Conservation (phyloP, 2,888 invertebrate species). For the Osmoderma eremita region DNA sequence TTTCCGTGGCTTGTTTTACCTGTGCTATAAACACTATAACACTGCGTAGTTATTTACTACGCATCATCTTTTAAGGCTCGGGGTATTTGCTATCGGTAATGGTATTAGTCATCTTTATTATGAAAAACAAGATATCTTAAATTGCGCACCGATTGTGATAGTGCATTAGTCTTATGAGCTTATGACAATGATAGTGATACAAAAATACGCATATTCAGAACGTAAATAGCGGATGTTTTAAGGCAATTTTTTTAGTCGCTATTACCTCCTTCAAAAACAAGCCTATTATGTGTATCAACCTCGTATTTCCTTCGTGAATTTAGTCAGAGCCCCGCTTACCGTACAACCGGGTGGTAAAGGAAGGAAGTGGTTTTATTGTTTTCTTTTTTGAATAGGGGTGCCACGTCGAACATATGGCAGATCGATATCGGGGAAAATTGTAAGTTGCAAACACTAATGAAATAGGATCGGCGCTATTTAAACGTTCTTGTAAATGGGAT, state of each 20-base stretch:
- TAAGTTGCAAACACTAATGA: conserved; percentile 1
- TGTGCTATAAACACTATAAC: too few species aligned
- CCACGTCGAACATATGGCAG: conserved; percentile 23
- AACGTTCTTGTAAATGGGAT: too few species aligned
- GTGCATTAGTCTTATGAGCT: not conserved
- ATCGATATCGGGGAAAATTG: conserved; percentile 32
- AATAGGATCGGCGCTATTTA: not conserved
- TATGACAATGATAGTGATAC: not conserved
- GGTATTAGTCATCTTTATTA: conserved; percentile 19
- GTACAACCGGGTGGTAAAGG: conserved; percentile 4
- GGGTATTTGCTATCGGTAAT: not conserved
- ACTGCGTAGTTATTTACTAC: too few species aligned
- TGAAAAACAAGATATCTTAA: conserved; percentile 6
- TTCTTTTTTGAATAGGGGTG: conserved; percentile 24
- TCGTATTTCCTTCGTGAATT: conserved; percentile 3
- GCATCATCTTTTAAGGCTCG: not conserved
- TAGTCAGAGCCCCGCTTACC: conserved; percentile 1
- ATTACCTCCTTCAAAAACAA: not conserved
- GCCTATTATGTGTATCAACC: not conserved
- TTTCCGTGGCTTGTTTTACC: too few species aligned
- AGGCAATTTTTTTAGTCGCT: too few species aligned
- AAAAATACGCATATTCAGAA: not conserved
- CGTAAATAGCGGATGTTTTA: too few species aligned
- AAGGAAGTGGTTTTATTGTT: conserved; percentile 37
- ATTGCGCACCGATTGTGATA: not conserved